Percentiles rank a stretch among this genome's conserved stretches.
phyloP scores from a whole-genome alignment of 2,113 vertebrate species.

The Ictalurus punctatus region DNA sequence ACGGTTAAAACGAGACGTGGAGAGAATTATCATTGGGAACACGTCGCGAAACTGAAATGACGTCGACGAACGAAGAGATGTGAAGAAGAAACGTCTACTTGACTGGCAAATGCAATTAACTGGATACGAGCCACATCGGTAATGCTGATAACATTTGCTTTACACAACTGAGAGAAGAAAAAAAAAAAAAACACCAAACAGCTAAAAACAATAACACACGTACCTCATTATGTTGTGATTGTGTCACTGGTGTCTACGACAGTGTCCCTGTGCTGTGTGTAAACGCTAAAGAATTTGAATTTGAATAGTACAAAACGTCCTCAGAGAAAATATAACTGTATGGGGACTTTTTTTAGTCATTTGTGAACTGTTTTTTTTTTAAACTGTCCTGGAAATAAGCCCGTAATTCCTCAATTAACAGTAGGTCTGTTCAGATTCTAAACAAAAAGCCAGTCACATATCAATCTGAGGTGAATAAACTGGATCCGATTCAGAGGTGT shows the following conservation, averaged over 20 bases:
- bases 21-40: background rate
- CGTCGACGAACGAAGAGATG: background rate
- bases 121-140: background rate
- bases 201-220: background rate
- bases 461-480: background rate
- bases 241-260: background rate
- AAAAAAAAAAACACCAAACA: background rate
- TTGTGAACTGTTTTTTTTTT: background rate
- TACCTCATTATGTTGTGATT: background rate
- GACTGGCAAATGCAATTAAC: background rate
- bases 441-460: background rate
- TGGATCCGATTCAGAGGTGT: background rate
- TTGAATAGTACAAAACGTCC: background rate
- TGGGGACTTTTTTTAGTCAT: too few relatives aligned
- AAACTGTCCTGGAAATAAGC: background rate
- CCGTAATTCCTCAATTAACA: background rate
- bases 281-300: background rate
- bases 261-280: background rate
- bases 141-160: background rate
- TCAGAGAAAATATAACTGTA: too few relatives aligned
- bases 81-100: background rate
- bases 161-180: background rate
- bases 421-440: background rate
- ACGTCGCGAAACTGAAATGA: background rate
- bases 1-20: background rate